These are phyloP conservation scores for Bursaphelenchus okinawaensis DNA, from an alignment of 2,888 invertebrate species.

Conservation along the genomic window DNA sequence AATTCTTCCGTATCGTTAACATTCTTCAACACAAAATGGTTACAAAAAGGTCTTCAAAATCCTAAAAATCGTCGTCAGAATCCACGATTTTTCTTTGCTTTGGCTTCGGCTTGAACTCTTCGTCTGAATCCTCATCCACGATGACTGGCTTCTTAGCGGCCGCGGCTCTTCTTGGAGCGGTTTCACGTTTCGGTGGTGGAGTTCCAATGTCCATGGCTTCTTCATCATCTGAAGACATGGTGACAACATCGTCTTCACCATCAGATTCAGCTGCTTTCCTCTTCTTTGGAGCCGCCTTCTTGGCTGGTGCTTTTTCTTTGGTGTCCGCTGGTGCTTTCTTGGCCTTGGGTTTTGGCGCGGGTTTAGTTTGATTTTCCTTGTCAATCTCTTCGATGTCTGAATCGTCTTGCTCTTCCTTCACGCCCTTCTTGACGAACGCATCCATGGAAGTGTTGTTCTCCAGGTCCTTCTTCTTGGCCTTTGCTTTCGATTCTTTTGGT, in stretches of 20 bases:
- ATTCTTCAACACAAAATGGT: no score
- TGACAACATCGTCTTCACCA: not conserved
- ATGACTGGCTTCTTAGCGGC: not conserved
- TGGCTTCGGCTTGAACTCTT: not conserved
- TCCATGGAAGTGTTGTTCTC: conserved; percentile 10
- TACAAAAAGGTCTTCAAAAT: no score
- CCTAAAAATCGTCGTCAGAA: conserved; percentile 1
- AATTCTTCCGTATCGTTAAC: no score
- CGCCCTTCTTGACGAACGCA: not conserved
- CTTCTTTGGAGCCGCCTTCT: not conserved
- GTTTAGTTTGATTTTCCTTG: not conserved
- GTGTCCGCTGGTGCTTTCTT: no score
- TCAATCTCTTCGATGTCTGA: not conserved
- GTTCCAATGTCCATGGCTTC: not conserved
- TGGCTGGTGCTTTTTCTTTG: no score
- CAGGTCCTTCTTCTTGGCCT: not conserved
- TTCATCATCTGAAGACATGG: conserved; percentile 6
- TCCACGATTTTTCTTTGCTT: not conserved
- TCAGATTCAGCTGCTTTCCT: not conserved
- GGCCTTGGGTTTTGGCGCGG: no score
- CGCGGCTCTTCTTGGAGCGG: not conserved
- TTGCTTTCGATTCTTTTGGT: conserved; percentile 2
- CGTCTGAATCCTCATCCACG: conserved; percentile 1
- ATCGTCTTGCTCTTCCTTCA: not conserved
- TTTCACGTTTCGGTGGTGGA: not conserved